phyloP scores from a whole-genome alignment of 2,888 invertebrate genomes.

The Plusia festucae region DNA sequence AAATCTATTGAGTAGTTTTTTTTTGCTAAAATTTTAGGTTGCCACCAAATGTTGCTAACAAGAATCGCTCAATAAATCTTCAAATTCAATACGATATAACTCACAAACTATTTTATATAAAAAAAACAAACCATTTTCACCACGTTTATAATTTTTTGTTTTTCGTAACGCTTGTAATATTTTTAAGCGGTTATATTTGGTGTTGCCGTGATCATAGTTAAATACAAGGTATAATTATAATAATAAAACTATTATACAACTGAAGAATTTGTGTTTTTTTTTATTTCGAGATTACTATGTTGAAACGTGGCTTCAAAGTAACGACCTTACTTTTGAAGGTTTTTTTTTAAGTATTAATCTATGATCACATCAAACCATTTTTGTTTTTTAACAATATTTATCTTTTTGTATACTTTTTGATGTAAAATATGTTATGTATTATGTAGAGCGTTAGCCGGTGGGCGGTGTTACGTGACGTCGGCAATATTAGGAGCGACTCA shows the following conservation, averaged over 20 bases:
- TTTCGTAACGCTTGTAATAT: constrained; percentile 49
- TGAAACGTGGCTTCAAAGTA: not conserved
- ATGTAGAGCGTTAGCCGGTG: constrained; percentile 27
- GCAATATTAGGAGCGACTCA: not conserved
- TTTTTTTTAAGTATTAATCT: not conserved
- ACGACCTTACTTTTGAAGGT: not conserved
- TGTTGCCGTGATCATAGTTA: constrained; percentile 6
- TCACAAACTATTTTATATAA: constrained; percentile 53
- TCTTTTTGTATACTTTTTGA: constrained; percentile 58
- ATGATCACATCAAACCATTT: constrained; percentile 2
- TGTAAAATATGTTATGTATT: constrained; percentile 56
- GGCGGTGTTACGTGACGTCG: not conserved
- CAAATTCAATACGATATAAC: constrained; percentile 28
- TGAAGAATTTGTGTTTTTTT: not conserved
- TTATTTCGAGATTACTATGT: not conserved
- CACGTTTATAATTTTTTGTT: constrained; percentile 39
- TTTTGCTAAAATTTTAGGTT: not conserved
- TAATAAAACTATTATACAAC: not conserved
- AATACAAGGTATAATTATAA: not conserved
- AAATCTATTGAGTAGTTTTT: too few species aligned
- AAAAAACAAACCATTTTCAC: constrained; percentile 31
- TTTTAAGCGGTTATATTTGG: constrained; percentile 45
- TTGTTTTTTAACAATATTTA: constrained; percentile 58
- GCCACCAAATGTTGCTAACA: not conserved
- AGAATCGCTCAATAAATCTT: constrained; percentile 21